phyloP scores from a whole-genome alignment of 2,888 invertebrate genomes.

The Cotesia congregata region DNA sequence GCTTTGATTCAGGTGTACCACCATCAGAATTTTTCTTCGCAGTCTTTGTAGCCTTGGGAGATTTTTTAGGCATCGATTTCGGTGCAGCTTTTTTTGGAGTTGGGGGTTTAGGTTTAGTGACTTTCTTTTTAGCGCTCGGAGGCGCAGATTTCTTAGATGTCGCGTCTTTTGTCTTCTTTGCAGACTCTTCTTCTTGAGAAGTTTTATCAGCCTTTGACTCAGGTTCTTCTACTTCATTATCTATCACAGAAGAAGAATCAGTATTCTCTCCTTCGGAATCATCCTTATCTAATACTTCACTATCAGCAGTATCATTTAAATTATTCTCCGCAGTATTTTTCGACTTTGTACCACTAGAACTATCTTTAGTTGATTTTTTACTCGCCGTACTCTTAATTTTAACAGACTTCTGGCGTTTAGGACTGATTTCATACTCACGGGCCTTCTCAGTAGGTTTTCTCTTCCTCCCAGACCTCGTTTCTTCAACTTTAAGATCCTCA shows the following conservation, averaged over 20 bases:
- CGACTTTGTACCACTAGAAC: slow-evolving; percentile 27
- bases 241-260: neutral
- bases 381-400: slow-evolving; percentile 48
- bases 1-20: slow-evolving; percentile 51
- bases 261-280: neutral
- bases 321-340: neutral
- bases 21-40: slow-evolving; percentile 47
- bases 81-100: slow-evolving; percentile 46
- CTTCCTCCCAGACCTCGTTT: slow-evolving; percentile 66
- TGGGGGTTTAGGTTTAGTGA: slow-evolving; percentile 29
- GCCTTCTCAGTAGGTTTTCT: slow-evolving; percentile 67
- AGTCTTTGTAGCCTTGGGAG: slow-evolving; percentile 45
- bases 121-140: slow-evolving; percentile 44
- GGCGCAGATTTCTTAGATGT: slow-evolving; percentile 35
- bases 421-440: slow-evolving; percentile 62
- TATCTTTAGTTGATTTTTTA: slow-evolving; percentile 41
- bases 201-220: slow-evolving; percentile 13
- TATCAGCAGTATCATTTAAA: slow-evolving; percentile 25
- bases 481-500: slow-evolving; percentile 53
- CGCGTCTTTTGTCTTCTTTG: slow-evolving; percentile 33
- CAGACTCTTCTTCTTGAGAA: slow-evolving; percentile 18
- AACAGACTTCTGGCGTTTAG: slow-evolving; percentile 63
- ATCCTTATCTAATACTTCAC: neutral
- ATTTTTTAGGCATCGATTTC: slow-evolving; percentile 50
- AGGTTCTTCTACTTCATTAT: neutral